Evolutionary conservation across 53 echinoderm and acorn worm species (phyloP), one percentile per base, ranked within the genome.

Genomic region (Luidia sarsii): DNA sequence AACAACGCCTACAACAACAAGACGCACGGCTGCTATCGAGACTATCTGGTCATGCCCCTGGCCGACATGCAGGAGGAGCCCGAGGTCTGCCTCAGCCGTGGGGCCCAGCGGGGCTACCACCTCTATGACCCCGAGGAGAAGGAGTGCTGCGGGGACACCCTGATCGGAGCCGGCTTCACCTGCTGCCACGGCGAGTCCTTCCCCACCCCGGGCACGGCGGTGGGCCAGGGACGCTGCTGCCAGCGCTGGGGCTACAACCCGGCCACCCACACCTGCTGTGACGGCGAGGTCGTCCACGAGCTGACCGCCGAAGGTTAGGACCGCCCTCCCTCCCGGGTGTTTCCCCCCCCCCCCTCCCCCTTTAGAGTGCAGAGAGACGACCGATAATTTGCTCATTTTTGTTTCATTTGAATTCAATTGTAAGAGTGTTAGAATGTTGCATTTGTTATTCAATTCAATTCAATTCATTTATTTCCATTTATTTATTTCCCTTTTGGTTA

Each of bases 181-280:
- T 94, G 94, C 56, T 94, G 94, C 56, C 39, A 60, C 2, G 46
- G 39, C 14, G 7, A 31, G 15, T 50, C 16, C 0, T 75, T 34
- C 33, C 11, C 25, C 4, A 90, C 90, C 15, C 90, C 90, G 2
- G 86, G 82, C 2, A 85, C 82, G 0, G 75, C 6, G 14, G 34
- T 86, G 2, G 48, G 33, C 2, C 7, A 9, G 53, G 39, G 65
- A 14, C 71, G 82, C 43, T 90, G 90, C 56, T 90, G 90, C 53
- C 72, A 13, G 9, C 8, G 0, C 9, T 1, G 0, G 23, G 92
- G 84, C 2, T 89, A 80, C 57, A 86, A 89, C 70, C 22, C 62
- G 1, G 22, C 84, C 27, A 89, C 84, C 27, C 93, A 93, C 24
- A 31, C 75, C 7, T 93, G 93, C 84, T 89, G 93, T 53, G 70